Evolutionary conservation across 2,797 vertebrate genomes (phyloP).

Genomic region (Danio choprae): DNA sequence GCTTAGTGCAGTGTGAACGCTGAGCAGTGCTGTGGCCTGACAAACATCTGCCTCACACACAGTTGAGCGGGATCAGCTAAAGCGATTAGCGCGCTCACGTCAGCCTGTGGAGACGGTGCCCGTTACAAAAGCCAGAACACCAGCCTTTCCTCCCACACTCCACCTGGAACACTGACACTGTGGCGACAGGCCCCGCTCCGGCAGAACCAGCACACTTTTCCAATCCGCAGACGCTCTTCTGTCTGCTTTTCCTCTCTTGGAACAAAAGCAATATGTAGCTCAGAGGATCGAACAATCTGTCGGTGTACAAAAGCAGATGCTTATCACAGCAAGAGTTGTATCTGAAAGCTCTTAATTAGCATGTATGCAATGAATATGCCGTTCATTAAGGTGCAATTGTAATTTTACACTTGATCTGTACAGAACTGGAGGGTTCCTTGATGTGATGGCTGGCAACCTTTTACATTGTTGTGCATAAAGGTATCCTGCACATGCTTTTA

Average conservation of each 20-base stretch:
- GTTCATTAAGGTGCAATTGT: slow-evolving; percentile 51
- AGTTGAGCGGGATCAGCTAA: slow-evolving; percentile 78
- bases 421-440: slow-evolving; percentile 36
- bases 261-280: slow-evolving; percentile 46
- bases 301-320: slow-evolving; percentile 42
- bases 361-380: slow-evolving; percentile 50
- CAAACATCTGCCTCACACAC: slow-evolving; percentile 78
- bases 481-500: slow-evolving; percentile 61
- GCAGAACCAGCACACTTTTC: slow-evolving; percentile 15
- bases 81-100: slow-evolving; percentile 78
- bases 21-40: slow-evolving; percentile 72
- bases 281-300: slow-evolving; percentile 47
- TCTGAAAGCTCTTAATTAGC: slow-evolving; percentile 53
- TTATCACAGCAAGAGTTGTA: slow-evolving; percentile 44
- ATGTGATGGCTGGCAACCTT: slow-evolving; percentile 50
- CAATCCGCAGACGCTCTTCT: background rate
- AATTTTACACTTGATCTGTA: slow-evolving; percentile 56
- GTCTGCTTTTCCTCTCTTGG: background rate
- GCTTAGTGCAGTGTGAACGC: slow-evolving; percentile 69
- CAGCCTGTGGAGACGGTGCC: slow-evolving; percentile 61
- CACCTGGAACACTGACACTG: slow-evolving; percentile 60
- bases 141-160: slow-evolving; percentile 60
- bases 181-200: slow-evolving; percentile 34
- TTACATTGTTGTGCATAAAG: slow-evolving; percentile 42
- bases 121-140: slow-evolving; percentile 60